A percentile compares a stretch with the other conserved stretches of the same genome.
Conservation (phyloP, 2,113 vertebrate genomes). For the Erpornis zantholeuca region DNA sequence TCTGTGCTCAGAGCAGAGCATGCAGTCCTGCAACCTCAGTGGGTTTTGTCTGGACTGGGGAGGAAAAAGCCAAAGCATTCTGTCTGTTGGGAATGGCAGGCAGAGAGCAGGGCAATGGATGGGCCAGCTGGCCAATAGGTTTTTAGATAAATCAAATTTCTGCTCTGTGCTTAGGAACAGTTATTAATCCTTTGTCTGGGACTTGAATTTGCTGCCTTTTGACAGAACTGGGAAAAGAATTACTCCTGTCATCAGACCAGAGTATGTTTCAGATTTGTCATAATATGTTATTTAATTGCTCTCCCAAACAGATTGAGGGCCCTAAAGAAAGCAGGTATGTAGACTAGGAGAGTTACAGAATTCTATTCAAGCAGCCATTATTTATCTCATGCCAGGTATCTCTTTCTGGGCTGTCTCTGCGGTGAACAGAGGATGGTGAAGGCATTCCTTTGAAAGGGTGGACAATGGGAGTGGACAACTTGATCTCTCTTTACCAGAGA, state of each 20-base stretch:
- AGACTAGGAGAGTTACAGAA: background rate
- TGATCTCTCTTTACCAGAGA: background rate
- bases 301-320: background rate
- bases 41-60: background rate
- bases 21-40: background rate
- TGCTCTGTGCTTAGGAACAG: background rate
- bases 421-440: background rate
- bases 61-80: background rate
- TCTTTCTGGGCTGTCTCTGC: background rate
- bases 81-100: background rate
- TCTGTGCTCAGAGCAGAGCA: background rate
- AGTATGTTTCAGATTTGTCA: background rate
- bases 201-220: background rate
- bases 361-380: background rate
- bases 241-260: background rate
- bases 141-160: background rate
- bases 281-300: background rate
- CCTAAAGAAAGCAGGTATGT: background rate
- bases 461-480: background rate
- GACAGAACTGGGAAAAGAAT: background rate
- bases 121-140: background rate
- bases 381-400: background rate
- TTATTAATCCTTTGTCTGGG: background rate
- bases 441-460: background rate
- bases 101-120: background rate